These are phyloP conservation scores for Egretta garzetta DNA, from an alignment of 2,113 vertebrate genomes.

Conservation along the genomic window DNA sequence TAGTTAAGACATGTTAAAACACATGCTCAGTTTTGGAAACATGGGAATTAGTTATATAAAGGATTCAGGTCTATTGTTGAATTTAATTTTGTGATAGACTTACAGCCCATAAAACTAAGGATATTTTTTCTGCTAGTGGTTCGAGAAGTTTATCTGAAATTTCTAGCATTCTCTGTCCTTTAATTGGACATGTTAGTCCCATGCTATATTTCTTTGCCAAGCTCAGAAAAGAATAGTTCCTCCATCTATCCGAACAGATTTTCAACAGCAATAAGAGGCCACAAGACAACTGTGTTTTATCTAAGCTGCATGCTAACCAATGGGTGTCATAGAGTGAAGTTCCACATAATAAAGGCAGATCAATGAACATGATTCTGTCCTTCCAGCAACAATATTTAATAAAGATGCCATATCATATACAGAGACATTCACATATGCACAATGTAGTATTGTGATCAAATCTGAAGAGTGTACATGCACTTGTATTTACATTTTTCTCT, in stretches of 20 bases:
- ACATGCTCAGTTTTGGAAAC: not conserved
- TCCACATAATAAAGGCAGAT: not conserved
- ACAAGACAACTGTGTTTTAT: not conserved
- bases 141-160: not conserved
- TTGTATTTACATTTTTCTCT: not conserved
- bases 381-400: constrained; percentile 23
- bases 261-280: not conserved
- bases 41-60: not conserved
- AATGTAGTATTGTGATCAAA: not conserved
- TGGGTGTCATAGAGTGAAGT: not conserved
- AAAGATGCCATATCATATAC: not conserved
- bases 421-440: not conserved
- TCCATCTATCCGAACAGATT: not conserved
- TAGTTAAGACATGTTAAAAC: not conserved
- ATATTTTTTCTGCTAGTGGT: not conserved
- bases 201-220: not conserved
- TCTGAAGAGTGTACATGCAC: not conserved
- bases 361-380: not conserved
- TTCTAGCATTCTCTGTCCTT: not conserved
- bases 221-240: not conserved
- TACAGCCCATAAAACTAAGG: not conserved
- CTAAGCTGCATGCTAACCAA: not conserved
- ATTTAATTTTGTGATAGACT: not conserved
- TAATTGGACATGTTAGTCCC: not conserved
- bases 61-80: not conserved